phyloP scores from a whole-genome alignment of 2,888 invertebrate genomes.

The Eupithecia inturbata region DNA sequence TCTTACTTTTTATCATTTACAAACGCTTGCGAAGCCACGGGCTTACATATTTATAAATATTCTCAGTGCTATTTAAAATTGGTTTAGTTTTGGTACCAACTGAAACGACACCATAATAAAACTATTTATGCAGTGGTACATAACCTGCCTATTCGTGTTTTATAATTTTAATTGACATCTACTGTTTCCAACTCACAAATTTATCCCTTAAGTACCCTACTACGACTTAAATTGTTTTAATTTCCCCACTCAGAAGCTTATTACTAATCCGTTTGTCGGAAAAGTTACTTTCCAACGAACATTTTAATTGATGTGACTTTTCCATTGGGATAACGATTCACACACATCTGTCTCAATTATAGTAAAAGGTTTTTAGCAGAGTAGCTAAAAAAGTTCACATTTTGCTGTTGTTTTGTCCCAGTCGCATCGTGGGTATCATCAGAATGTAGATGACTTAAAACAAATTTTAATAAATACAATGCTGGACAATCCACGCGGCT shows the following conservation, averaged over 20 bases:
- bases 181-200: neutral
- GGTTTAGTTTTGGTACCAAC: no score
- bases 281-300: slow-evolving; percentile 19
- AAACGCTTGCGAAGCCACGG: no score
- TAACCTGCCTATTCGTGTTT: no score
- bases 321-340: slow-evolving; percentile 18
- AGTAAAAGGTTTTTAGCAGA: slow-evolving; percentile 11
- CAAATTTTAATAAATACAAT: no score
- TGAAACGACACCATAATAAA: no score
- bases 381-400: neutral
- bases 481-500: no score
- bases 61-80: no score
- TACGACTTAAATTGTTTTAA: neutral
- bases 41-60: no score
- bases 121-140: no score
- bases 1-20: no score
- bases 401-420: neutral
- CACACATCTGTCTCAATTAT: slow-evolving; percentile 18
- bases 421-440: neutral
- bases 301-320: slow-evolving; percentile 24
- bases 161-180: no score
- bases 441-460: neutral
- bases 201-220: neutral
- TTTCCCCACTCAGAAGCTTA: slow-evolving; percentile 10
- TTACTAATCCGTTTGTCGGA: slow-evolving; percentile 12